A percentile compares a stretch with the other conserved stretches of the same genome.
Evolutionary conservation across 2,888 invertebrate genomes (phyloP).

Genomic region (Nemoura dubitans): DNA sequence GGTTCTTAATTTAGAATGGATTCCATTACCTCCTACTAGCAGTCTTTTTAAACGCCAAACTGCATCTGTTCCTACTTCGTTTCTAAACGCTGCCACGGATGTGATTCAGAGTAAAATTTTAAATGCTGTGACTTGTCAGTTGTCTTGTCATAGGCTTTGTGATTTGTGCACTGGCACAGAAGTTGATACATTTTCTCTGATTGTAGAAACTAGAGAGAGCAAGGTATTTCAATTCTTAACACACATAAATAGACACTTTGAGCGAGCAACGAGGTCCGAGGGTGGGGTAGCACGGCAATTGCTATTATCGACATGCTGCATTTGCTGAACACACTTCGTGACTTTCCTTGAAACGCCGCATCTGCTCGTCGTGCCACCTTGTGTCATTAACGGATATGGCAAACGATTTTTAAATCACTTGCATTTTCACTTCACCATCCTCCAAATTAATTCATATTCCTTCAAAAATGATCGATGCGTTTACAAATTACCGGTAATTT

Average conservation of each 20-base stretch:
- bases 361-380: background rate
- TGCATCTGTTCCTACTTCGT: constrained; percentile 21
- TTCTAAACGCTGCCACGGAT: background rate
- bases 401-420: background rate
- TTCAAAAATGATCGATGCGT: background rate
- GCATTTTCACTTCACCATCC: background rate
- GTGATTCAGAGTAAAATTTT: background rate
- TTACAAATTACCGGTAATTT: too few relatives aligned
- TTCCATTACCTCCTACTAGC: constrained; percentile 38
- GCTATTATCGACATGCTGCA: too few relatives aligned
- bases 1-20: constrained; percentile 42
- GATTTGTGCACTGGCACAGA: background rate
- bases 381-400: background rate
- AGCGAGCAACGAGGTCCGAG: background rate
- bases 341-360: too few relatives aligned
- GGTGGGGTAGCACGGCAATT: too few relatives aligned
- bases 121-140: background rate
- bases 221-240: background rate
- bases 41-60: background rate
- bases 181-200: too few relatives aligned
- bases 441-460: background rate
- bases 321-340: too few relatives aligned
- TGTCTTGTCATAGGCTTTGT: too few relatives aligned
- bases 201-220: background rate
- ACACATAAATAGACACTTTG: background rate